Conservation (phyloP, 2,888 invertebrate genomes). For the Vannuccia rotundouncinata region DNA sequence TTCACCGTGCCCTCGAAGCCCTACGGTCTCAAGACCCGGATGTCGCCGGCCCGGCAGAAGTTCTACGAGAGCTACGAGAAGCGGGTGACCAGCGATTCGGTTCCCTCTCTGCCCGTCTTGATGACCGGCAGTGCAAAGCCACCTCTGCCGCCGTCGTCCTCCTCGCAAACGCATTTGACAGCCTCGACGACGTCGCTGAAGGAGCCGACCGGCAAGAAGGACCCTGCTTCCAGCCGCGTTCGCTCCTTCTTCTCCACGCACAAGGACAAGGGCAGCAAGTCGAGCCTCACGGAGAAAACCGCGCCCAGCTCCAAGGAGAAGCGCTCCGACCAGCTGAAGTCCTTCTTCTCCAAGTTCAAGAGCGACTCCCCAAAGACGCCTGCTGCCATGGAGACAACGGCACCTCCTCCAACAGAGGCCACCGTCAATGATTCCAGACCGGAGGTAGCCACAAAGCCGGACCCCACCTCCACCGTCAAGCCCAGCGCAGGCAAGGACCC, state of each 20-base stretch:
- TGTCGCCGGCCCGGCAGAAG: constrained; percentile 34
- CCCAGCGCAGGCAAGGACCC: no score
- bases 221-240: neutral
- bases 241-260: neutral
- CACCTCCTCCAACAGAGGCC: neutral
- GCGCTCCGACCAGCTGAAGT: neutral
- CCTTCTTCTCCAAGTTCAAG: constrained; percentile 5
- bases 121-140: neutral
- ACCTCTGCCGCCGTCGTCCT: neutral
- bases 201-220: constrained; percentile 2
- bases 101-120: neutral
- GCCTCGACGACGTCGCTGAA: neutral
- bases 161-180: neutral
- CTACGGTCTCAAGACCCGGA: constrained; percentile 23
- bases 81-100: constrained; percentile 14
- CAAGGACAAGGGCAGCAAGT: neutral
- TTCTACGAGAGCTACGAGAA: constrained; percentile 28
- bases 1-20: constrained; percentile 35
- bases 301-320: neutral
- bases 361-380: neutral
- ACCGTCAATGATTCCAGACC: no score
- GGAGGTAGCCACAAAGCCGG: neutral
- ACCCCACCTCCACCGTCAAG: neutral
- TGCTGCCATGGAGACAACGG: neutral
- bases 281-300: neutral